Base-by-base conservation (phyloP, 2,113 vertebrate species). In the Myrmecophaga tridactyla region DNA sequence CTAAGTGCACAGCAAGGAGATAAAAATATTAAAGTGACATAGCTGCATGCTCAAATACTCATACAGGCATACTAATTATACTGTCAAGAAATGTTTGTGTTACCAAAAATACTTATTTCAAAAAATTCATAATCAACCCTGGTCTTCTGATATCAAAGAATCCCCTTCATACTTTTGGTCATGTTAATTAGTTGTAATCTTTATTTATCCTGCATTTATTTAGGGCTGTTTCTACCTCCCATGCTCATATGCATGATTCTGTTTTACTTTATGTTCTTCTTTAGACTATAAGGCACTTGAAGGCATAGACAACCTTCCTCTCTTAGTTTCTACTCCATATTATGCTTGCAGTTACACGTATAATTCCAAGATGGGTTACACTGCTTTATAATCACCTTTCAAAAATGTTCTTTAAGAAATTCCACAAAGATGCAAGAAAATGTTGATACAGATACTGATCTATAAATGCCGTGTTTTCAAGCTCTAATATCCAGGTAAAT, bases 1-100 rank as follows among this genome's bases (percentile, higher is more conserved):
- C 8, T 85, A 75, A 96, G n/a, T 77, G 82, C 29, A 72, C 27
- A 73, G 12, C 41, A 73, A 82, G 73, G 43, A 53, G 53, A 92
- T 14, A 34, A 92, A 95, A 48, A 91, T 82, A 80, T 70, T 87
- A 96, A 96, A 96, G 82, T 51, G 94, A 58, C 11, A 29, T 53
- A 46, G 62, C 76, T 82, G 36, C 92, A 85, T 62, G 29, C 23
- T 88, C 53, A 72, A 65, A 48, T 7, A 80, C 9, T 92, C 73
- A 94, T 7, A 63, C 2, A 53, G 12, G 20, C n/a, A 80, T 56
- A 25, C n/a, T 86, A 89, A 93, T 90, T 90, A 65, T 13, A 86
- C 20, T 53, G 88, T 56, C 18, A 92, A 88, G 31, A 86, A 80
- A 81, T 78, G 29, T 3, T 78, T 56, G 13, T 81, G 76, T 77